Evolutionary conservation across 1,140 invertebrate species (phyloP), one percentile per base, ranked within the genome.

Genomic region (Fragariocoptes setiger): DNA sequence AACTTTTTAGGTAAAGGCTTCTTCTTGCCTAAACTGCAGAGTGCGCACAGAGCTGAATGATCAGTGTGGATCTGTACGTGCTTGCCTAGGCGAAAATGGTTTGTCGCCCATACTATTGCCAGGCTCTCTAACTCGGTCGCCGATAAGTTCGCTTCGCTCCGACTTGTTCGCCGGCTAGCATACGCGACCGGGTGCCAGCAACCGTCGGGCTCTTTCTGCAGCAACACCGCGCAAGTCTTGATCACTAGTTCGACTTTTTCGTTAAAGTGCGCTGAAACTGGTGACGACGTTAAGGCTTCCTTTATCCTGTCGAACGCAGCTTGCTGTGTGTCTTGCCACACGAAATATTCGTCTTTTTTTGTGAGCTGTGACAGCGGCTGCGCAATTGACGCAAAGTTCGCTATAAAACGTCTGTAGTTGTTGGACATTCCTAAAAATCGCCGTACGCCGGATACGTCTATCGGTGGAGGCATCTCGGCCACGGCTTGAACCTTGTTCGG

Each of bases 361-460:
- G 31, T 35, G 14, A 41, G 21, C 2, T 18, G 5, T 19, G 40
- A 47, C 19, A 65, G 45, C 20, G 53, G 47, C 25, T 42, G 44
- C 4, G 55, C 55, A 8, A 54, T 46, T n/a, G 44, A 37, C 2
- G 40, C 42, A 25, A 16, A 35, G 21, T 43, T 37, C 16, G 21
- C 35, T 12, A 49, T 2, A 19, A 42, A 41, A 1, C 37, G 16
- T 14, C 21, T 2, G 35, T 61, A 62, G 48, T 53, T 57, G 41
- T 58, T 59, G 1, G 59, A 39, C 15, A 58, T 40, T 1, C 56
- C 59, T 5, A 56, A 19, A 44, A 56, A 59, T 5, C 49, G 39
- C 25, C 51, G 45, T 4, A 60, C 31, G 42, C 56, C 42, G 14
- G 47, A 46, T 17, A 52, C 40, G 41, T 57, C 49, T 20, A 12